Evolutionary conservation across 2,113 vertebrate genomes (phyloP), one percentile per base, ranked within the genome.

Genomic region (Phalacrocorax aristotelis): DNA sequence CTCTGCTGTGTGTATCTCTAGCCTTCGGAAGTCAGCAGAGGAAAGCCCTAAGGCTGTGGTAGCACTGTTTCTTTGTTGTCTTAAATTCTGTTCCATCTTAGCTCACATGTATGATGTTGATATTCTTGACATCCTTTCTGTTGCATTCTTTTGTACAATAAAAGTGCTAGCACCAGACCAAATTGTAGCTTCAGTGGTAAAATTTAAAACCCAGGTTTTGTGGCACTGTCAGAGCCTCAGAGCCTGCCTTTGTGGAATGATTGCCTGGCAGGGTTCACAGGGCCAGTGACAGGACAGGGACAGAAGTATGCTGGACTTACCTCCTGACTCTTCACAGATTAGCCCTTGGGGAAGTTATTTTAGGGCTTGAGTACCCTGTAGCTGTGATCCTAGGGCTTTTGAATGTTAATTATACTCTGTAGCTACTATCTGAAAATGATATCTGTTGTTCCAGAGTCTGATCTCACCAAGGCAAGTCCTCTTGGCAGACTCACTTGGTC

Each of bases 251-350:
- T 1, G 0, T 26, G 55, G 42, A 61, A 13, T 11, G 25, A 76
- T 26, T n/a, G 54, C 75, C 61, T 44, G 21, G 4, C 8, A 25
- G 40, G 54, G 4, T 11, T 88, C 2, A 2, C 26, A 66, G 77
- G 62, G 36, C 42, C 13, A 15, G 11, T 2, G 16, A 6, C 2
- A 2, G 49, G 8, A 48, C 1, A 1, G 64, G 7, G 18, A 20
- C 1, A 2, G 22, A 15, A 1, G 0, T 3, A 4, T 17, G 26
- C 21, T 38, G 58, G 34, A n/a, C 11, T 38, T 82, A 26, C 21
- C 29, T 83, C 9, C n/a, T 60, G 27, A 4, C 40, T 77, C 9
- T 54, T 66, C 42, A 16, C 2, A n/a, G 15, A 11, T 62, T n/a
- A 32, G 10, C 9, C 42, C 6, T 75, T 2, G 1, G 36, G 18